These are phyloP conservation scores for Drosophila subsilvestris DNA, from an alignment of 2,888 invertebrate species.

Conservation along the genomic window DNA sequence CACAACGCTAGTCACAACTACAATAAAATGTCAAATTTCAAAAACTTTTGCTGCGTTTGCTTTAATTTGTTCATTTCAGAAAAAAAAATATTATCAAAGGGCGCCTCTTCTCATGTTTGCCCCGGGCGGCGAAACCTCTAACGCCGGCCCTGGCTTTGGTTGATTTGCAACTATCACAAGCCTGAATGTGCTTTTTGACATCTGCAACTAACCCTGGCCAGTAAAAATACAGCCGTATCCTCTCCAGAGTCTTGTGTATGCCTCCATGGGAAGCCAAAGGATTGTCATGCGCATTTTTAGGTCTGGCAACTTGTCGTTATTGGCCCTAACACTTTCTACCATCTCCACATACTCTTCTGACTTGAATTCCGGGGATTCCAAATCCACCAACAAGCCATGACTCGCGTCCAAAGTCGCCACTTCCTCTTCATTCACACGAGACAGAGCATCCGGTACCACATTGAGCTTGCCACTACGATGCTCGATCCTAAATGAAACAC, in stretches of 20 bases:
- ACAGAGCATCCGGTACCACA: constrained; percentile 41
- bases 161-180: not conserved
- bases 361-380: not conserved
- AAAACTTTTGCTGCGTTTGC: too few species aligned
- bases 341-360: constrained; percentile 1
- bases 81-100: too few species aligned
- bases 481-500: not conserved
- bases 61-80: too few species aligned
- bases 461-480: constrained; percentile 21
- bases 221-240: not conserved
- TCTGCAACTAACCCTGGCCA: too few species aligned
- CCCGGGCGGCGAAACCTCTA: too few species aligned
- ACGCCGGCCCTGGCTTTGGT: too few species aligned
- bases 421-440: constrained; percentile 1
- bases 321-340: not conserved
- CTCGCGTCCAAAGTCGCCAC: not conserved
- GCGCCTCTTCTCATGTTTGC: too few species aligned
- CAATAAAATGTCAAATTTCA: too few species aligned
- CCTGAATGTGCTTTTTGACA: not conserved
- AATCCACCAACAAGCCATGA: not conserved
- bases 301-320: constrained; percentile 9
- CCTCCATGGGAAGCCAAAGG: constrained; percentile 22
- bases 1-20: too few species aligned
- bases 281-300: constrained; percentile 12
- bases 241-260: constrained; percentile 1